These are phyloP conservation scores for Acrobeloides nanus DNA, from an alignment of 2,888 invertebrate genomes.

Conservation along the genomic window DNA sequence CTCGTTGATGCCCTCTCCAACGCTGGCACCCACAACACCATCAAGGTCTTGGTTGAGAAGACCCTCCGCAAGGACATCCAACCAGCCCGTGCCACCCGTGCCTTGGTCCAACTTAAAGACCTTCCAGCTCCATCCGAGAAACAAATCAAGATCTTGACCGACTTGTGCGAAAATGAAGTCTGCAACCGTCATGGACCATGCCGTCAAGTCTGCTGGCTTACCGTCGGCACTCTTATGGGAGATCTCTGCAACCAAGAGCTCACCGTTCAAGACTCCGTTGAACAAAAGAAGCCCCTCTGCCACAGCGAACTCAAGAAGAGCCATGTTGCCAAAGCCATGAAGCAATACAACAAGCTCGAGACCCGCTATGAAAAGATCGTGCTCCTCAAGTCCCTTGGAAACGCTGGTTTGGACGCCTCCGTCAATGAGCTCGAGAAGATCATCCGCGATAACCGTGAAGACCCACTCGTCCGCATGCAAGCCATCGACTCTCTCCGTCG, in stretches of 20 bases:
- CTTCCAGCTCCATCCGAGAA: constrained; percentile 13
- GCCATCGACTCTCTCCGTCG: constrained; percentile 32
- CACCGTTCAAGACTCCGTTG: too few species aligned
- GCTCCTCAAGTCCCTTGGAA: constrained; percentile 45
- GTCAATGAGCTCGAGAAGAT: constrained; percentile 44
- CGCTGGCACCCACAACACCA: constrained; percentile 26
- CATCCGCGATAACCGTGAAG: constrained; percentile 29
- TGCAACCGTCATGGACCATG: too few species aligned
- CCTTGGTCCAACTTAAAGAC: constrained; percentile 7
- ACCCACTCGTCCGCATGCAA: constrained; percentile 27
- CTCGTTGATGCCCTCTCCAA: constrained; percentile 19
- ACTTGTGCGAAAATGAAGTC: too few species aligned
- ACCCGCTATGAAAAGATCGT: too few species aligned
- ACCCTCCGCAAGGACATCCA: constrained; percentile 14
- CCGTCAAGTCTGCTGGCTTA: too few species aligned
- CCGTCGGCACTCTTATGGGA: too few species aligned
- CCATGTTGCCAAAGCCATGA: too few species aligned
- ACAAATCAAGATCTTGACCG: constrained; percentile 8
- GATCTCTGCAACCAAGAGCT: too few species aligned
- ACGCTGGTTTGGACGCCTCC: constrained; percentile 43
- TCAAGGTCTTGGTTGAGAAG: constrained; percentile 29
- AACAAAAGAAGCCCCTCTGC: too few species aligned
- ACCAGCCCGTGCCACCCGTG: not conserved
- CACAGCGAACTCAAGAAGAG: too few species aligned
- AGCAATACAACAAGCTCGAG: too few species aligned